Percentiles rank a stretch among this genome's conserved stretches.
These are phyloP conservation scores for Sylvilagus floridanus DNA, from an alignment of 2,797 vertebrate species.

Conservation along the genomic window DNA sequence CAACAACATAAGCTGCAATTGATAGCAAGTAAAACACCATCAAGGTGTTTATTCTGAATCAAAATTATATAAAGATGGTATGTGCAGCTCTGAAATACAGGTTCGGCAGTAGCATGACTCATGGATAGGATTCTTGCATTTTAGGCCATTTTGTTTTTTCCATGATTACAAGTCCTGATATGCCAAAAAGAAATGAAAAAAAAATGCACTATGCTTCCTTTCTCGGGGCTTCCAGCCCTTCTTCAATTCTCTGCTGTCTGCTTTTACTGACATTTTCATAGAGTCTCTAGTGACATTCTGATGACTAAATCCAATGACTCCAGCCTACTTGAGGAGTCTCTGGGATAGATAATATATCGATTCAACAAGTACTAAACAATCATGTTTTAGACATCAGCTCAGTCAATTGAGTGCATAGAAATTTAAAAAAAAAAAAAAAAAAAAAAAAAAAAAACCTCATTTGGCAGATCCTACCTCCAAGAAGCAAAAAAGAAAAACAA, in stretches of 20 bases:
- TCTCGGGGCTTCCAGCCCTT: background rate
- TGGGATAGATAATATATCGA: background rate
- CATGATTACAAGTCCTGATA: background rate
- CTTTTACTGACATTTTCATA: conserved; percentile 19
- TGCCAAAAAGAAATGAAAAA: background rate
- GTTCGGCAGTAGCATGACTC: background rate
- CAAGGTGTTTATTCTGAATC: conserved; percentile 32
- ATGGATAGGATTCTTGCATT: background rate
- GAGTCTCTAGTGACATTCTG: background rate
- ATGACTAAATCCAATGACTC: background rate
- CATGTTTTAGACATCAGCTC: background rate
- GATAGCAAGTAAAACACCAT: background rate
- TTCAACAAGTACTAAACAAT: background rate
- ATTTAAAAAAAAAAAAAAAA: background rate
- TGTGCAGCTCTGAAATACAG: background rate
- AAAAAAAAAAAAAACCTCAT: background rate
- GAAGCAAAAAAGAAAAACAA: no score
- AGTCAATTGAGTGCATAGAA: background rate
- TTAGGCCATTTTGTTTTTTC: background rate
- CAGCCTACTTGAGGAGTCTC: background rate
- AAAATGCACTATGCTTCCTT: background rate
- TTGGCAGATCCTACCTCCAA: no score
- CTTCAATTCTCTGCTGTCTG: background rate
- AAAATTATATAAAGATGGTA: background rate
- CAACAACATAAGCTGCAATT: conserved; percentile 61